Evolutionary conservation across 2,113 vertebrate genomes (phyloP), one percentile per base, ranked within the genome.

Genomic region (Clupea harengus): DNA sequence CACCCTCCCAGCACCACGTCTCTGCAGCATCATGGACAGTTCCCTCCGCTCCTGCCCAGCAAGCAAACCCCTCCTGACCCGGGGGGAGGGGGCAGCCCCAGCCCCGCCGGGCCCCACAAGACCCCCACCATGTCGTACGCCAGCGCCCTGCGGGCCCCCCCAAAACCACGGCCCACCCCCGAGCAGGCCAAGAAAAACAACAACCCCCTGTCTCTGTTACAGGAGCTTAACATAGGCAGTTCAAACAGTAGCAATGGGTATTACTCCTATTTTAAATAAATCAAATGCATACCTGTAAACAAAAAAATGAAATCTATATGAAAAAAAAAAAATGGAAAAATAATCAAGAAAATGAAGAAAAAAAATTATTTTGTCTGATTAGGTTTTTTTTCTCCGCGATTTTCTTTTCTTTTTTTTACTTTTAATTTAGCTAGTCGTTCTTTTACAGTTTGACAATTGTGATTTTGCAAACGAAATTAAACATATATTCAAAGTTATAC

Each of bases 181-280:
- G 98, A 99, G 92, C 98, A 98, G 96, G 93, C 93, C 87, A 99
- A 99, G 94, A 99, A 99, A 96, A 98, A 97, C 92, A 99, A 97
- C 81, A 97, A 99, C 94, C 98, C 98, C 46, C 94, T 99, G 88
- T 97, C 98, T 92, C 96, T 99, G 92, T 97, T 99, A 91, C 98
- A 99, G 93, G 98, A 99, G 94, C 97, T 99, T 91, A 99, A 97
- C 95, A 96, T 99, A 95, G 97, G 98, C 93, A 98, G 98, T 96
- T 97, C 98, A 91, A 97, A 98, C 82, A 97, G 97, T 97, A 98
- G 97, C 96, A 99, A 99, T 89, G 98, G 98, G 94, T 99, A 99
- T 95, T 99, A 99, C 93, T 99, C 98, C 90, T 99, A 99, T 95
- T 99, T 99, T 96, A 98, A 99, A 96, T 99, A 95, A 94, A 94